Percentiles rank a stretch among this genome's conserved stretches.
These are phyloP conservation scores for Morbakka virulenta DNA, from an alignment of 30 jellyfish, hydroid and myxozoan species.

Conservation along the genomic window DNA sequence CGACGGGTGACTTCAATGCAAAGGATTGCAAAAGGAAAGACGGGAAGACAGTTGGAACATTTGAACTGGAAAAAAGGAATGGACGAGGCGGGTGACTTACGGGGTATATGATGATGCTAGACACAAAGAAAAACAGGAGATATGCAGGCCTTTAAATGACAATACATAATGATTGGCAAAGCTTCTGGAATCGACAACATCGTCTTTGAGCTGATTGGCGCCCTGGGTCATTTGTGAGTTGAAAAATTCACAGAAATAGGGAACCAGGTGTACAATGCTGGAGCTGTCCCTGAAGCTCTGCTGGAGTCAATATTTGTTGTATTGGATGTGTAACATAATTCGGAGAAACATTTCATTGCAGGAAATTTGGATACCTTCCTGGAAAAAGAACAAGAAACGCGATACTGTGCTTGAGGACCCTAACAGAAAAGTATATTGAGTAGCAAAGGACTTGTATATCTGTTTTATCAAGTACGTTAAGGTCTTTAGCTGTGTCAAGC, in stretches of 20 bases:
- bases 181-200: slow-evolving; percentile 5
- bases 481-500: slow-evolving; percentile 18
- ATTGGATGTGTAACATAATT: neutral
- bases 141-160: neutral
- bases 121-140: neutral
- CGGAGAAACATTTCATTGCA: neutral
- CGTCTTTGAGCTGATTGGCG: neutral
- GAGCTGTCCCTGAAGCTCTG: too few species aligned
- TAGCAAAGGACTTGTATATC: too few species aligned
- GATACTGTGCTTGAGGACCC: too few species aligned
- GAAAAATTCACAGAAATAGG: slow-evolving; percentile 4
- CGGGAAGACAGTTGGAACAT: too few species aligned
- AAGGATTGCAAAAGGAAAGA: too few species aligned
- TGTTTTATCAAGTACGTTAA: slow-evolving; percentile 1
- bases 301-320: slow-evolving; percentile 14
- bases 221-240: slow-evolving; percentile 2
- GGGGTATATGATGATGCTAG: neutral
- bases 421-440: neutral
- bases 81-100: too few species aligned
- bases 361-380: too few species aligned
- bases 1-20: too few species aligned
- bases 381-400: too few species aligned
- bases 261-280: neutral
- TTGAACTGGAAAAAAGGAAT: too few species aligned
- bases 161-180: slow-evolving; percentile 1